These are phyloP conservation scores for Dendrolimus houi DNA, from an alignment of 2,888 invertebrate species.

Conservation along the genomic window DNA sequence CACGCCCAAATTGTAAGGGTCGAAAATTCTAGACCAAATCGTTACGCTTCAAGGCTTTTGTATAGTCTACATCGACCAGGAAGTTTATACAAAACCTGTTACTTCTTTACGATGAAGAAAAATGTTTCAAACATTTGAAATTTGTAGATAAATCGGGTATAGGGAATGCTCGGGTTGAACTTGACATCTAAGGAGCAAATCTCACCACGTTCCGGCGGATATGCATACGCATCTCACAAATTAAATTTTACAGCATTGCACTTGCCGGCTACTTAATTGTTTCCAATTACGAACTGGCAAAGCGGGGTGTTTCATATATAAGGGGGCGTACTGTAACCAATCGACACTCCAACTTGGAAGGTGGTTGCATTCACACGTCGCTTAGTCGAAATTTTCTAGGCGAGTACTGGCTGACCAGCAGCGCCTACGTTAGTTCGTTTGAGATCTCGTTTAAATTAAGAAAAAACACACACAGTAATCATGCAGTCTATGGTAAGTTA, in stretches of 20 bases:
- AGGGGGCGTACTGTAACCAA: slow-evolving; percentile 46
- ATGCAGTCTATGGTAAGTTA: slow-evolving; percentile 73
- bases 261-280: slow-evolving; percentile 66
- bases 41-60: neutral
- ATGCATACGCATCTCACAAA: slow-evolving; percentile 54
- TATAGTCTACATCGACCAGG: slow-evolving; percentile 1
- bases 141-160: neutral
- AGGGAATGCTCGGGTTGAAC: neutral
- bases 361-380: slow-evolving; percentile 56
- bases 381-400: slow-evolving; percentile 74
- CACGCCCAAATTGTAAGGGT: neutral
- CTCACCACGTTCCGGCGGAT: slow-evolving; percentile 33
- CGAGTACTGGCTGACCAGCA: slow-evolving; percentile 69
- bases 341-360: slow-evolving; percentile 60
- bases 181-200: neutral
- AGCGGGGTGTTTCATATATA: slow-evolving; percentile 70
- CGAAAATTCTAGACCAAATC: neutral
- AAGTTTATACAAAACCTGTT: neutral
- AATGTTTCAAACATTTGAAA: neutral
- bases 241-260: slow-evolving; percentile 63
- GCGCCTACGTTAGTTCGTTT: slow-evolving; percentile 74
- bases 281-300: slow-evolving; percentile 60
- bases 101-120: neutral
- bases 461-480: slow-evolving; percentile 51
- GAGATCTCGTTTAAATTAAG: slow-evolving; percentile 64